Evolutionary conservation across 2,797 vertebrate genomes (phyloP).

Genomic region (Labeo calbasu): DNA sequence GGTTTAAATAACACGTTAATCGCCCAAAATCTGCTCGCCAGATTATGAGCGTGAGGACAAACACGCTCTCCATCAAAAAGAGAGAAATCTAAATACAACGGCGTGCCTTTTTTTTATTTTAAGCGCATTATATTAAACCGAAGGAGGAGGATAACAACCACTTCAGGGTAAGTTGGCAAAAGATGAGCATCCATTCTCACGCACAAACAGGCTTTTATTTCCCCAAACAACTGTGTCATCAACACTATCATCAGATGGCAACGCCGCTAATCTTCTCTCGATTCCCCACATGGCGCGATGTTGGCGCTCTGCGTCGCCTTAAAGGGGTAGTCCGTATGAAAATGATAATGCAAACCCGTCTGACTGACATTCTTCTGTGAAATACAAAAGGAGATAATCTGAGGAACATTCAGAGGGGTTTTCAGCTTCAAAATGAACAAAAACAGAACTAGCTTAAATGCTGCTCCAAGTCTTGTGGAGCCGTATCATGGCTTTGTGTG

Average conservation of each 20-base stretch:
- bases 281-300: constrained; percentile 1
- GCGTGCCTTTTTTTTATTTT: not conserved
- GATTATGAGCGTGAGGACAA: constrained; percentile 70
- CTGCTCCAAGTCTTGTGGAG: not conserved
- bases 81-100: constrained; percentile 41
- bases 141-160: constrained; percentile 30
- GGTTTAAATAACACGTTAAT: constrained; percentile 78
- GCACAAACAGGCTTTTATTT: constrained; percentile 43
- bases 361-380: not conserved
- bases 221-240: constrained; percentile 31
- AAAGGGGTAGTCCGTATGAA: not conserved
- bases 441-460: not conserved
- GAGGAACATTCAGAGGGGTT: not conserved
- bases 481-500: too few species aligned
- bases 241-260: constrained; percentile 23
- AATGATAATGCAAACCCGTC: not conserved
- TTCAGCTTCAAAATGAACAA: not conserved
- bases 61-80: constrained; percentile 57
- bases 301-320: not conserved
- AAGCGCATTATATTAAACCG: constrained; percentile 30
- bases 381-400: not conserved
- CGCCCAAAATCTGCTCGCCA: constrained; percentile 75
- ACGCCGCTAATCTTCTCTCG: constrained; percentile 25
- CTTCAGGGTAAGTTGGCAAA: constrained; percentile 43
- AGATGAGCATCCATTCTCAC: constrained; percentile 26